Percentiles rank a stretch among this genome's conserved stretches.
Conservation (phyloP, 2,113 vertebrate genomes). For the Monarcha castaneiventris region DNA sequence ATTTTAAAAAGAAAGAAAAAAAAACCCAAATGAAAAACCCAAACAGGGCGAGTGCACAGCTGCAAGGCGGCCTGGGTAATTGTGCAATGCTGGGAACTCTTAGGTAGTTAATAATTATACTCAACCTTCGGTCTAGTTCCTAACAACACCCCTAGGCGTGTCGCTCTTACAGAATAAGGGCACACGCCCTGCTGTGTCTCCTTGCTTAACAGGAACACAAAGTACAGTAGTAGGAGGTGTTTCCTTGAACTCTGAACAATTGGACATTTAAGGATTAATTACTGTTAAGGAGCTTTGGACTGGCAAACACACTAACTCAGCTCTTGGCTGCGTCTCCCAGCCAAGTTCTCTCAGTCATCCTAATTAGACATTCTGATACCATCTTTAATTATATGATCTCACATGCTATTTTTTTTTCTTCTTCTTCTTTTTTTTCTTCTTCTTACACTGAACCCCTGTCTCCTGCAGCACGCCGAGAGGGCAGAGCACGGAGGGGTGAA, state of each 20-base stretch:
- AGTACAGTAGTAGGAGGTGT: constrained; percentile 65
- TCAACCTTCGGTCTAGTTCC: constrained; percentile 71
- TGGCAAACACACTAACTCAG: constrained; percentile 65
- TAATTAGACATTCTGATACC: constrained; percentile 66
- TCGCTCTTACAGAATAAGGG: constrained; percentile 75
- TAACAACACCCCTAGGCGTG: constrained; percentile 72
- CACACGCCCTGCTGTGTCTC: constrained; percentile 73
- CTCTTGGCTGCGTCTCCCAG: constrained; percentile 60
- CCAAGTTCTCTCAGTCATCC: constrained; percentile 62
- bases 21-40: neutral
- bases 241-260: constrained; percentile 77
- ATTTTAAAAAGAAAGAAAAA: neutral
- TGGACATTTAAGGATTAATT: constrained; percentile 67
- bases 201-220: constrained; percentile 76
- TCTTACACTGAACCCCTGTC: neutral
- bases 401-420: constrained; percentile 8
- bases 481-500: neutral
- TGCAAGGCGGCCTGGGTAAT: constrained; percentile 54
- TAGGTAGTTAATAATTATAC: constrained; percentile 76
- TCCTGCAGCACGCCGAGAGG: accelerated
- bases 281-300: constrained; percentile 58
- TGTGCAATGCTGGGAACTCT: constrained; percentile 73
- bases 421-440: neutral
- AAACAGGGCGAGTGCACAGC: neutral
- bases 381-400: constrained; percentile 69